Conservation (phyloP, 2,113 vertebrate genomes). For the Pterophyllum scalare region DNA sequence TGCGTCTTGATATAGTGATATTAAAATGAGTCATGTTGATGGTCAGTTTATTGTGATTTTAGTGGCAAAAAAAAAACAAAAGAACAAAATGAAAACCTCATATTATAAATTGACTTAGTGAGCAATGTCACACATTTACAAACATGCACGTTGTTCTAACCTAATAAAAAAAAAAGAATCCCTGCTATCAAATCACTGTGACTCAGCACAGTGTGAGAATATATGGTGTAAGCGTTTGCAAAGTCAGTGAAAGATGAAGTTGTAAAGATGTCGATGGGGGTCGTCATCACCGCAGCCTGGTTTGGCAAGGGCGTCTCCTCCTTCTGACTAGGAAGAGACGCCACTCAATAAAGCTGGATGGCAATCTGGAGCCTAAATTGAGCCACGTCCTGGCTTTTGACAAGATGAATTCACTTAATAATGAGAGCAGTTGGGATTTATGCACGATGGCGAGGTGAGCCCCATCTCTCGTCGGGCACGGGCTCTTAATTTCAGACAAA, state of each 20-base stretch:
- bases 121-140: slow-evolving; percentile 1
- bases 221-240: slow-evolving; percentile 36
- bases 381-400: slow-evolving; percentile 48
- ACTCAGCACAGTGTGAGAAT: slow-evolving; percentile 47
- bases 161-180: slow-evolving; percentile 8
- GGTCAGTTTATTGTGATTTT: background rate
- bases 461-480: slow-evolving; percentile 18
- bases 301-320: slow-evolving; percentile 63
- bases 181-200: slow-evolving; percentile 20
- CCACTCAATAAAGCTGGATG: slow-evolving; percentile 60
- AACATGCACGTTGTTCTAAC: background rate
- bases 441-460: slow-evolving; percentile 26
- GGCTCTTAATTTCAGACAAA: slow-evolving; percentile 40
- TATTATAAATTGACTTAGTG: background rate
- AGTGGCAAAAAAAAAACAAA: background rate
- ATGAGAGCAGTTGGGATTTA: slow-evolving; percentile 67
- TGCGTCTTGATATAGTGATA: background rate
- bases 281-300: slow-evolving; percentile 28
- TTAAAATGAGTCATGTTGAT: background rate
- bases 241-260: slow-evolving; percentile 60
- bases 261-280: slow-evolving; percentile 63
- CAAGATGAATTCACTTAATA: slow-evolving; percentile 68
- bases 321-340: slow-evolving; percentile 31
- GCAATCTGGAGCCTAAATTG: slow-evolving; percentile 59
- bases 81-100: background rate